Base-by-base conservation (phyloP, 1,140 invertebrate genomes). In the Drosophila tropicalis region DNA sequence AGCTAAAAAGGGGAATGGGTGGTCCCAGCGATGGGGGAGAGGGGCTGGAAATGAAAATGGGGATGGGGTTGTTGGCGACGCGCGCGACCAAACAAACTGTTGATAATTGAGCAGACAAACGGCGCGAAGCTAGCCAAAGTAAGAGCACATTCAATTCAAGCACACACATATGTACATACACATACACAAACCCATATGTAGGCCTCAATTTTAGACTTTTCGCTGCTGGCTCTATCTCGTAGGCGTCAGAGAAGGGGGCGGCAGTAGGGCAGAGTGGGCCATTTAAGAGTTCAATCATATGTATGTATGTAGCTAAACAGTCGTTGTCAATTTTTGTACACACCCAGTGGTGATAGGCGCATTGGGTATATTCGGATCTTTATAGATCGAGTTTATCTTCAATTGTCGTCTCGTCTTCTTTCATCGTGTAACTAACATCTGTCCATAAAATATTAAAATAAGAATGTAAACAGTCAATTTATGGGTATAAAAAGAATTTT, bases 271-370 rank as follows among this genome's bases (percentile, higher is more conserved):
- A 25, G 44, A 60, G 57, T 32, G 34, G 66, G 74, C 56, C 67
- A 78, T 85, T 85, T 81, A 85, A 78, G 77, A 84, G 81, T 85
- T 85, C 78, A 85, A 85, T 85, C 81, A 85, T 81, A 78, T 78
- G 79, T 81, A 79, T 82, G 86, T 81, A 78, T 78, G 79, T 81
- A 79, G 81, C 81, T 79, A 76, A 76, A 76, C 81, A 76, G 74
- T 70, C 81, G 69, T 71, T 69, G 72, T 84, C 76, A 83, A 70
- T 76, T 67, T 67, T 19, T 51, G 22, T 51, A 51, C 10, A 19
- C 17, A 47, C 6, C 19, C 9, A 4, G 10, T 0, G 5, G 4
- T 12, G 0, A 22, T 51, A 51, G 7, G 3, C 9, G 5, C 17
- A 6, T 12, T 9, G 44, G 44, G 44, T 51, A 22, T 22, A 22